Base-by-base conservation (phyloP, 2,888 invertebrate species). In the Boloria euphrosyne region DNA sequence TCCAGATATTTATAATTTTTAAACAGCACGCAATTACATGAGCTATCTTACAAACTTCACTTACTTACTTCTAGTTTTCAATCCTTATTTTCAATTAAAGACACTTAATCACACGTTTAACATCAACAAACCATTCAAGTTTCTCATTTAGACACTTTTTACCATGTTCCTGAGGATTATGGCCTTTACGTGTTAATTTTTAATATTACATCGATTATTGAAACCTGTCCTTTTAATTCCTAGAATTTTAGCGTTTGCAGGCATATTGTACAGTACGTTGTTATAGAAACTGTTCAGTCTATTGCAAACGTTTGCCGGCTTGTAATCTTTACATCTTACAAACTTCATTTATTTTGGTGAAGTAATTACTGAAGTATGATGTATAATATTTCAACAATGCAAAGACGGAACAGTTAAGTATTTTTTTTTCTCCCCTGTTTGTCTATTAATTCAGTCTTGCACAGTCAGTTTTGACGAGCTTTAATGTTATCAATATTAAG, bases 61-160 rank as follows among this genome's bases (percentile, higher is more conserved):
- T n/a, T n/a, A n/a, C n/a, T n/a, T n/a, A n/a, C n/a, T 62, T 63
- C 60, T 64, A 57, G 65, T 71, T 67, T 66, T 66, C 63, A 67
- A 66, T 53, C 10, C 72, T 60, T 71, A 66, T 71, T 63, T 72
- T 71, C 68, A 71, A 69, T 72, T 72, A 71, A 72, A 69, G 46
- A 22, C 18, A 57, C 44, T 47, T 69, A 65, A 69, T 67, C 60
- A 62, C 47, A 52, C 52, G 53, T 66, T 71, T 52, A 62, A 65
- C 57, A 62, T 18, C 51, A 57, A 47, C 58, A 65, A 65, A 52
- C 58, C 58, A 53, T 60, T 54, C 52, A 60, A 47, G 18, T 49
- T 59, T 17, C 58, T 43, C 53, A 17, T 43, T 59, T 53, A 57
- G n/a, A 50, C 5, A 14, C 7, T 65, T 65, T 65, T 64, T 50